Percentiles rank a stretch among this genome's conserved stretches.
phyloP scores from a whole-genome alignment of 2,888 invertebrate species.

The Quadriops clusia region DNA sequence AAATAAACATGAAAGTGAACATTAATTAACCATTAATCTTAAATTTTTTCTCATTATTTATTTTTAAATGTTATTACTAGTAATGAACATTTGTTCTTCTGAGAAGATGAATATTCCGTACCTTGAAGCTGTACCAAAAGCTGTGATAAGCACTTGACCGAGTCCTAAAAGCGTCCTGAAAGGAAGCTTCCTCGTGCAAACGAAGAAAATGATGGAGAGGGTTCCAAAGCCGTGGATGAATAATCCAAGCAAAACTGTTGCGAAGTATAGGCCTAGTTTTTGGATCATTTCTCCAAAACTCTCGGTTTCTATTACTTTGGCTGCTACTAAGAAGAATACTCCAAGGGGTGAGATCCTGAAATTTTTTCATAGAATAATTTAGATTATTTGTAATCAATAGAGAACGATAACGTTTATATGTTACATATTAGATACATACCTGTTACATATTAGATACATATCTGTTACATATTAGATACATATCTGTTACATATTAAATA shows the following conservation, averaged over 20 bases:
- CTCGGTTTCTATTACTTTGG: slow-evolving; percentile 83
- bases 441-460: no score
- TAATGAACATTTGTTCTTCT: slow-evolving; percentile 2
- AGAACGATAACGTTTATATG: no score
- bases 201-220: slow-evolving; percentile 74
- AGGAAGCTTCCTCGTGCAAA: slow-evolving; percentile 72
- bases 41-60: no score
- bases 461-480: no score
- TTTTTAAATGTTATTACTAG: no score
- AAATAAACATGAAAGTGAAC: not conserved
- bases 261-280: slow-evolving; percentile 84
- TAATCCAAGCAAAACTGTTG: slow-evolving; percentile 85
- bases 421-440: no score
- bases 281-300: slow-evolving; percentile 74
- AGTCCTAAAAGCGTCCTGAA: slow-evolving; percentile 70
- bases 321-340: slow-evolving; percentile 78
- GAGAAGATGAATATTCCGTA: slow-evolving; percentile 22
- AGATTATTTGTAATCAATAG: no score
- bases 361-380: no score
- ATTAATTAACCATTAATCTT: not conserved
- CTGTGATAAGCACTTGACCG: slow-evolving; percentile 86
- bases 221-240: slow-evolving; percentile 86
- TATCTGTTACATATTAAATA: no score
- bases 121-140: slow-evolving; percentile 93
- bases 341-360: slow-evolving; percentile 81